Conservation (phyloP, 92 coral and sea anemone genomes). For the Palythoa heliodiscus region DNA sequence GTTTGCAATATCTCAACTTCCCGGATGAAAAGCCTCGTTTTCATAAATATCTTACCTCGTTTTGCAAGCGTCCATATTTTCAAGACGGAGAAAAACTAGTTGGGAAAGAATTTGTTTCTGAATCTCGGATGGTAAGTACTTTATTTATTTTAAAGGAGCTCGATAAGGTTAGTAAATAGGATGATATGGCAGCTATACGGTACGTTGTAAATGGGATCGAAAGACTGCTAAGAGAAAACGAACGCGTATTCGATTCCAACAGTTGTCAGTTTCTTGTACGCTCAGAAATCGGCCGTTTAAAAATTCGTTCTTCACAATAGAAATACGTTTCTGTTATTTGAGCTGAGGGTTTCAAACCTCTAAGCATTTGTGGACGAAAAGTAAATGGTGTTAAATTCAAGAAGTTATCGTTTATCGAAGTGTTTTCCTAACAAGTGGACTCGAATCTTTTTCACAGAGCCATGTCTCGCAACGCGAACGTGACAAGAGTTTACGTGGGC, state of each 20-base stretch:
- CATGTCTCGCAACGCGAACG: conserved; percentile 35
- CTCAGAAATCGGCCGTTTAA: too few relatives aligned
- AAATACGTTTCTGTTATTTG: too few relatives aligned
- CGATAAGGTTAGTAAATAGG: background rate
- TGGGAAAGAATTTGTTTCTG: background rate
- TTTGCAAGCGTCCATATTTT: background rate
- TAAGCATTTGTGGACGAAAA: too few relatives aligned
- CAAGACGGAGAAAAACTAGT: background rate
- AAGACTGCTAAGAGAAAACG: too few relatives aligned
- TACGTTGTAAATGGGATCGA: too few relatives aligned
- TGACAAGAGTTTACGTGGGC: conserved; percentile 89
- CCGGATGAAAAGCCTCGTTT: too few relatives aligned
- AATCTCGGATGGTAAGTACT: background rate
- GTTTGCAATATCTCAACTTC: too few relatives aligned
- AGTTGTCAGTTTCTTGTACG: too few relatives aligned
- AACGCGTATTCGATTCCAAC: too few relatives aligned
- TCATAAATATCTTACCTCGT: background rate
- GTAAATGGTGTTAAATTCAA: background rate
- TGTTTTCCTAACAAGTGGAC: background rate
- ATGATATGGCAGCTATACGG: background rate
- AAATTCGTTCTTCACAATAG: too few relatives aligned
- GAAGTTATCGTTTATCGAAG: background rate
- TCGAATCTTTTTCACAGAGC: background rate
- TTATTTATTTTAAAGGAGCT: background rate
- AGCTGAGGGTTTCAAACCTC: too few relatives aligned